Conservation (phyloP, 2,113 vertebrate species). For the Acinonyx jubatus region DNA sequence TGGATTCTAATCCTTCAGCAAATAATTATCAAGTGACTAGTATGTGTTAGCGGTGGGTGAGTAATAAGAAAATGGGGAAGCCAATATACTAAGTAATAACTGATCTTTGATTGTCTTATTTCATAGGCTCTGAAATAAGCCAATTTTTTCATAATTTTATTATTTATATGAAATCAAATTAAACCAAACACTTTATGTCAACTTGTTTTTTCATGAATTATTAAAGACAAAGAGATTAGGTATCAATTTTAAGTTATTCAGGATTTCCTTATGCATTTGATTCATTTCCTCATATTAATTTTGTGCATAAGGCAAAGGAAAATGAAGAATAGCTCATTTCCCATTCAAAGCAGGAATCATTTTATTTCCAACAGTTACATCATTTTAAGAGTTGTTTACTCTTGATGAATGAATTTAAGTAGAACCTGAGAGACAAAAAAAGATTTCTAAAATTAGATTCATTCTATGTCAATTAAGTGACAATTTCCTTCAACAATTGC, state of each 20-base stretch:
- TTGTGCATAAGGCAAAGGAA: background rate
- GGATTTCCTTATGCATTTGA: background rate
- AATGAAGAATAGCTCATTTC: background rate
- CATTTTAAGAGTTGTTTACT: background rate
- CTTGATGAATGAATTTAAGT: conserved; percentile 7
- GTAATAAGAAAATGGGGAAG: background rate
- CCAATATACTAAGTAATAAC: background rate
- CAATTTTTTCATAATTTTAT: background rate
- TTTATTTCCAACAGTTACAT: conserved; percentile 8
- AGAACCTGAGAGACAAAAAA: background rate
- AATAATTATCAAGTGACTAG: background rate
- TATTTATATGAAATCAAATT: background rate
- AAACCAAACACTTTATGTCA: background rate
- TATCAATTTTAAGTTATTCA: background rate
- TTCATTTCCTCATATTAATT: background rate
- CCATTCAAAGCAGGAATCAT: background rate
- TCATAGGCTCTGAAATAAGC: background rate
- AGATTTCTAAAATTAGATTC: conserved; percentile 23
- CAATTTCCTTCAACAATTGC: background rate
- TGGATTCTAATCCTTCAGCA: background rate
- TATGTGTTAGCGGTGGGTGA: background rate
- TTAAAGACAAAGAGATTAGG: background rate
- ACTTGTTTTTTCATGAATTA: background rate
- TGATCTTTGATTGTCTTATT: background rate
- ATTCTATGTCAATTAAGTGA: conserved; percentile 8